Base-by-base conservation (phyloP, 1,140 invertebrate genomes). In the Drosophila arizonae region DNA sequence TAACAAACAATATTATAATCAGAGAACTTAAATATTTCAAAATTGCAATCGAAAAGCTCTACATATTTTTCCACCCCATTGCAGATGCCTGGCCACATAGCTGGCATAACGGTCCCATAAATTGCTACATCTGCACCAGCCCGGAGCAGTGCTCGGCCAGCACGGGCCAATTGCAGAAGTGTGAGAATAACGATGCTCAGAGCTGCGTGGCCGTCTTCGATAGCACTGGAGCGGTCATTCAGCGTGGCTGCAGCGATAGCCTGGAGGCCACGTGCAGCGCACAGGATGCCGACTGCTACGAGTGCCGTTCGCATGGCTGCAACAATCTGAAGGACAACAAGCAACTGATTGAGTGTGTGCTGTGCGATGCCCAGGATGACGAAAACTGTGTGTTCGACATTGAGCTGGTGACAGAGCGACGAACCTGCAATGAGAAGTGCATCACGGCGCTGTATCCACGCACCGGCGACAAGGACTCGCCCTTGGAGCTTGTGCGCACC, bases 201-300 rank as follows among this genome's bases (percentile, higher is more conserved):
- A 90, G 72, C 6, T 91, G 90, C 17, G 56, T 85, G 24, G 78
- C 77, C 6, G 63, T 77, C 6, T 89, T 91, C 24, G 58, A 74
- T 52, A 41, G 55, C 39, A n/a, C 50, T 6, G 90, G 81, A 0
- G 26, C 51, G 11, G 81, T 91, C 5, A 62, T 76, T 2, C 56
- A 70, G 11, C 85, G 90, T 5, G 90, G 90, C 10, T 91, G 90
- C 63, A 91, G 90, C 50, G 90, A 91, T 48, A 46, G 21, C 11
- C 48, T 87, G 10, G 55, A 39, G 11, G 30, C 46, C 0, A 39
- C 1, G 0, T 91, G 90, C 51, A 28, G 41, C 0, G 52, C 4
- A 0, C 24, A 41, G 17, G 65, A 50, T 0, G 67, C 64, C 1
- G 52, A 57, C 0, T 91, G 90, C 71, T 84, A 84, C 41, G 73